These are phyloP conservation scores for Myopa tessellatipennis DNA, from an alignment of 2,888 invertebrate genomes.

Conservation along the genomic window DNA sequence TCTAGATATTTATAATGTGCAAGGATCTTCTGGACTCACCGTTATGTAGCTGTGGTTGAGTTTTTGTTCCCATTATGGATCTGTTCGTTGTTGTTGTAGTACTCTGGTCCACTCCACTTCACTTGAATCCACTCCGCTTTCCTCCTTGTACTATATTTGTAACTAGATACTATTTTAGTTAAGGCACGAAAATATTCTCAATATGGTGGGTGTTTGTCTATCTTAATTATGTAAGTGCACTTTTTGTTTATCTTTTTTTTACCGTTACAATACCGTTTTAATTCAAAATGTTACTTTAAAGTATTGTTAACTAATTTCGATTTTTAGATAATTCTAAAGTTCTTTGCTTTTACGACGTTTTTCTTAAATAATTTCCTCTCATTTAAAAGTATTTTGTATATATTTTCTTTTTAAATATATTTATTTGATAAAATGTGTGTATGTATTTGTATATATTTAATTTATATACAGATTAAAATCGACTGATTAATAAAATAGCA, in stretches of 20 bases:
- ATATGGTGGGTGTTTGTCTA: conserved; percentile 4
- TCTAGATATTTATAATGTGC: too few species aligned
- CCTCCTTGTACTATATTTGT: background rate
- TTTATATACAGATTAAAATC: too few species aligned
- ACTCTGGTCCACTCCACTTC: background rate
- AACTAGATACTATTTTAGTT: background rate
- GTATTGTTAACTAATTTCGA: too few species aligned
- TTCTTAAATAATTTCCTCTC: too few species aligned
- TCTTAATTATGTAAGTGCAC: conserved; percentile 13
- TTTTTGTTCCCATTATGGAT: conserved; percentile 64
- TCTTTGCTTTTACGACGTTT: too few species aligned
- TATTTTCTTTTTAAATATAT: too few species aligned
- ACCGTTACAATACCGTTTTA: background rate
- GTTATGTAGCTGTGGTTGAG: conserved; percentile 61
- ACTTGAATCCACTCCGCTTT: background rate
- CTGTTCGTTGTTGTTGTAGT: conserved; percentile 22
- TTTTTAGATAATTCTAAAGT: too few species aligned
- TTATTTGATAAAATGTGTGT: too few species aligned
- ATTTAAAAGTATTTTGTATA: too few species aligned
- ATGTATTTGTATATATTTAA: too few species aligned
- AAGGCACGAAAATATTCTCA: background rate
- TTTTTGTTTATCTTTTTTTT: background rate
- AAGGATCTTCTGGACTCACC: conserved; percentile 51
- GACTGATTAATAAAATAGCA: too few species aligned
- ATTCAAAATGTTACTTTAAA: too few species aligned